phyloP scores from a whole-genome alignment of 2,797 vertebrate genomes.

The Chrysolophus pictus region DNA sequence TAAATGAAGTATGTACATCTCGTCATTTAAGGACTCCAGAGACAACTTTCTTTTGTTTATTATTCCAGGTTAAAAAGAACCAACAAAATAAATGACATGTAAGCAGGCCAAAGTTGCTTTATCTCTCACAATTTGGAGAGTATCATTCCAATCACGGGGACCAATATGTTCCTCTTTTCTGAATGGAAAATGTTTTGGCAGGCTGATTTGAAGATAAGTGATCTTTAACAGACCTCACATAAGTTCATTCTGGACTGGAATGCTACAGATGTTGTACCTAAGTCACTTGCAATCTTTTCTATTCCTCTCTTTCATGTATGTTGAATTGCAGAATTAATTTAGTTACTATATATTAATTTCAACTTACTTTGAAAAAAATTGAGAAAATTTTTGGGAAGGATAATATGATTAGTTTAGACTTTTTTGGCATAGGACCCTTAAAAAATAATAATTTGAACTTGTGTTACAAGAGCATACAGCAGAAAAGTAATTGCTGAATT shows the following conservation, averaged over 20 bases:
- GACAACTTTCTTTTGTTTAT: background rate
- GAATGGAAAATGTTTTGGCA: background rate
- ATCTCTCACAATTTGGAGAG: background rate
- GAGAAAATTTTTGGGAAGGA: background rate
- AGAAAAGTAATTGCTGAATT: constrained; percentile 28
- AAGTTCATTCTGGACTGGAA: background rate
- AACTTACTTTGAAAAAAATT: background rate
- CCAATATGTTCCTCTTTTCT: background rate
- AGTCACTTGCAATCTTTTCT: background rate
- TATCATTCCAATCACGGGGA: background rate
- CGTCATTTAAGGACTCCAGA: background rate
- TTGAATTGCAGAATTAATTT: background rate
- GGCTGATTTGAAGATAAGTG: background rate
- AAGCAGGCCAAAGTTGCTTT: background rate
- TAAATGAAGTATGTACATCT: background rate
- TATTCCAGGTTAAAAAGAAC: background rate
- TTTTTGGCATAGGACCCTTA: background rate
- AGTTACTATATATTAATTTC: background rate
- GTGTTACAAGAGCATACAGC: background rate
- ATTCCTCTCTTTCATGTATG: background rate
- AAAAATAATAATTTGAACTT: background rate
- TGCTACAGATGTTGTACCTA: background rate
- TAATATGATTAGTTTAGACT: background rate
- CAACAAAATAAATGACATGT: rapidly evolving
- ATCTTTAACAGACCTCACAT: background rate